phyloP scores from a whole-genome alignment of 2,113 vertebrate species.

The Aepyceros melampus region DNA sequence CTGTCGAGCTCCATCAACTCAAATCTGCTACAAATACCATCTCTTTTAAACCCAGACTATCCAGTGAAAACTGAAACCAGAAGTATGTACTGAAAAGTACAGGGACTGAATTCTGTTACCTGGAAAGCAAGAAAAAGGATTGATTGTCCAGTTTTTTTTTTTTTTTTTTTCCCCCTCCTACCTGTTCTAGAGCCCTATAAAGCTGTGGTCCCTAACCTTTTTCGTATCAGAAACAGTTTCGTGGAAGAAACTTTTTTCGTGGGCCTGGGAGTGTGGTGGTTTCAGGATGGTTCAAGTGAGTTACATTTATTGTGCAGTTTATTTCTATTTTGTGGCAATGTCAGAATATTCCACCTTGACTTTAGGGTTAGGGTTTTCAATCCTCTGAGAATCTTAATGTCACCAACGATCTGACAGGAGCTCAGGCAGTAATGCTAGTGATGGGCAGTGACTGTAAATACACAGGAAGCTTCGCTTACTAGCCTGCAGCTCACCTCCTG shows the following conservation, averaged over 20 bases:
- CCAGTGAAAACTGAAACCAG: background rate
- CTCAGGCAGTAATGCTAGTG: background rate
- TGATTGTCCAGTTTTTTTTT: background rate
- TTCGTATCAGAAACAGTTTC: background rate
- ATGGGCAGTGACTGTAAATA: background rate
- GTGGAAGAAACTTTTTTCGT: background rate
- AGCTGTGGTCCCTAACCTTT: background rate
- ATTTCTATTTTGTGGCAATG: background rate
- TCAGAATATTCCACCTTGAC: background rate
- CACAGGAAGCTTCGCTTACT: background rate
- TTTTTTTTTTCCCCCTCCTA: background rate
- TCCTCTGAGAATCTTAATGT: background rate
- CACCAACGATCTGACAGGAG: background rate
- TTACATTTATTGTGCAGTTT: background rate
- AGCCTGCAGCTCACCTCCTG: background rate
- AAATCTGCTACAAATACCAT: rapidly evolving
- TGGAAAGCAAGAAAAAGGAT: background rate
- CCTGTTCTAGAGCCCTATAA: background rate
- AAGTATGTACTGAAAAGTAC: too few species aligned
- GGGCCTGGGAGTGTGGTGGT: background rate
- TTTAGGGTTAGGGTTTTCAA: background rate
- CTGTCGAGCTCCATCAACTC: background rate
- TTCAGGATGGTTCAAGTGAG: background rate
- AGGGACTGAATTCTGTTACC: background rate
- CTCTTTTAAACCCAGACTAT: background rate